Evolutionary conservation across 2,797 vertebrate species (phyloP).

Genomic region (Chaetophractus vellerosus): DNA sequence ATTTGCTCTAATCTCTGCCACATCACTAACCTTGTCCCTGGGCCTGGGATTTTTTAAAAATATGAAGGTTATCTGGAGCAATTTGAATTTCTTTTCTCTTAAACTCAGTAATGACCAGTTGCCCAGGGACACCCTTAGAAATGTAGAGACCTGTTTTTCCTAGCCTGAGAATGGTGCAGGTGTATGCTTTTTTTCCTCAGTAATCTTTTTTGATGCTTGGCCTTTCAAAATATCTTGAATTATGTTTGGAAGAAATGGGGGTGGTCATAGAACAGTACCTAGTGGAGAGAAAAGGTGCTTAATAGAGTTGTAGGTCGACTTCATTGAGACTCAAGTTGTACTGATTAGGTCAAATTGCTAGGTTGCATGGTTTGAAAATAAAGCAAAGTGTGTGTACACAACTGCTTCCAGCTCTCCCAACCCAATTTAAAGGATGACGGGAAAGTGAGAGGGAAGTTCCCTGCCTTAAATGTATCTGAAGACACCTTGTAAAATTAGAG

Average conservation of each 20-base stretch:
- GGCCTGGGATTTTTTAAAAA: slow-evolving; percentile 80
- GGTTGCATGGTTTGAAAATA: slow-evolving; percentile 63
- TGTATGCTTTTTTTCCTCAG: slow-evolving; percentile 45
- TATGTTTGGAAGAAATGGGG: slow-evolving; percentile 53
- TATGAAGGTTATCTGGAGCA: background rate
- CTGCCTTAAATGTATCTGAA: background rate
- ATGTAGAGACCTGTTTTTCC: slow-evolving; percentile 59
- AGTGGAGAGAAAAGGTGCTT: slow-evolving; percentile 24
- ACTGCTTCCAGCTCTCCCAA: slow-evolving; percentile 71
- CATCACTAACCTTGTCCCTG: slow-evolving; percentile 85
- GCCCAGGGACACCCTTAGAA: slow-evolving; percentile 75
- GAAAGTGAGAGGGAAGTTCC: slow-evolving; percentile 36
- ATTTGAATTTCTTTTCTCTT: slow-evolving; percentile 62
- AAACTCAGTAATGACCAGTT: slow-evolving; percentile 74
- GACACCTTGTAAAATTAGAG: slow-evolving; percentile 50
- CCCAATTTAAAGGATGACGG: slow-evolving; percentile 38
- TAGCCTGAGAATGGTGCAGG: slow-evolving; percentile 69
- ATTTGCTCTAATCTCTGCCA: slow-evolving; percentile 74
- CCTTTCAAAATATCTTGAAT: slow-evolving; percentile 59
- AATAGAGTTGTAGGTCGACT: background rate
- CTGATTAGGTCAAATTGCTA: slow-evolving; percentile 38
- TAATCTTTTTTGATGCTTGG: slow-evolving; percentile 76
- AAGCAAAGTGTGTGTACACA: slow-evolving; percentile 58
- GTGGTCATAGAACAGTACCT: slow-evolving; percentile 1
- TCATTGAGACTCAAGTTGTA: slow-evolving; percentile 15